A percentile compares a stretch with the other conserved stretches of the same genome.
Conservation (phyloP, 2,113 vertebrate species). For the Regulus satrapa region DNA sequence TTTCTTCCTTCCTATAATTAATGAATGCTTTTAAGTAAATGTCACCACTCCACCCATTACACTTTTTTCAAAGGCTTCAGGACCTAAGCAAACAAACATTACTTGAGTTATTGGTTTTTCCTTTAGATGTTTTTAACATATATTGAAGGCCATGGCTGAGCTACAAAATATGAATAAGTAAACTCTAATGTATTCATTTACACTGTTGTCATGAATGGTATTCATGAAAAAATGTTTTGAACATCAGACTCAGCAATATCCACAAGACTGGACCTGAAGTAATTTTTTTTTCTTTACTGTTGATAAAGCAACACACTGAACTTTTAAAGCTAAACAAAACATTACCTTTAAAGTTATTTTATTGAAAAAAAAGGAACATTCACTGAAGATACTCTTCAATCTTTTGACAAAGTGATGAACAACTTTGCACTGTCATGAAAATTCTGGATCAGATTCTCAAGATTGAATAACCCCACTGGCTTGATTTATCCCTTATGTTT, state of each 20-base stretch:
- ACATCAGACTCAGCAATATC: neutral
- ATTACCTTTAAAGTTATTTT: neutral
- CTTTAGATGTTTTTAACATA: neutral
- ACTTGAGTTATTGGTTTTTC: neutral
- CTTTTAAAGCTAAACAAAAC: neutral
- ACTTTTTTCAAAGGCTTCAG: neutral
- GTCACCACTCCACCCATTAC: neutral
- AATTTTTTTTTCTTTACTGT: too few species aligned
- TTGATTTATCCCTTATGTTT: neutral
- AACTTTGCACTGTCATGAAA: neutral
- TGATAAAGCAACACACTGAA: neutral
- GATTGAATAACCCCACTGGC: neutral
- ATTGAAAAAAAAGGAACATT: neutral
- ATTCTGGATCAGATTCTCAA: too few species aligned
- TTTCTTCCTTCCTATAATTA: conserved; percentile 10
- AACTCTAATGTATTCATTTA: neutral
- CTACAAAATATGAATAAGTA: neutral
- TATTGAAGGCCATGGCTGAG: neutral
- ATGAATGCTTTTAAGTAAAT: neutral
- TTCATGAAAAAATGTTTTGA: neutral
- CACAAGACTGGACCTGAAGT: neutral
- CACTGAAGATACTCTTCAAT: neutral
- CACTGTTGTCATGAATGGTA: neutral
- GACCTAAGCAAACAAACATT: neutral
- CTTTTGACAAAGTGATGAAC: neutral